Conservation (phyloP, 2,797 vertebrate genomes). For the Agapornis canus region DNA sequence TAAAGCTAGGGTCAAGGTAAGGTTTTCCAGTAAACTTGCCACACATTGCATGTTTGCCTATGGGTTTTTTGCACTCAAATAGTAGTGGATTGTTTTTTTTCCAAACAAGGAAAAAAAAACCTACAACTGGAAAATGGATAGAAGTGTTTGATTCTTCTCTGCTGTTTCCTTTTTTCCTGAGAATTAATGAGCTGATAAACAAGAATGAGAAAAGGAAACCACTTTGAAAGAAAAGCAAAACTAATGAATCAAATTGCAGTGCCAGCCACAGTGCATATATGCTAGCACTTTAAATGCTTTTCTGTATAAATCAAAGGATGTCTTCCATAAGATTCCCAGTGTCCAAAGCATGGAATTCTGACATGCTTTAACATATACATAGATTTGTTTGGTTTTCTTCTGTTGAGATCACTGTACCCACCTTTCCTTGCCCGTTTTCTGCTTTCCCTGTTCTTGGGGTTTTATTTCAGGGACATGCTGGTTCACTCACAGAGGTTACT, state of each 20-base stretch:
- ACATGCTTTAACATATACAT: background rate
- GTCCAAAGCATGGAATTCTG: background rate
- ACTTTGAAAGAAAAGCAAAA: background rate
- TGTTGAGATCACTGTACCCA: background rate
- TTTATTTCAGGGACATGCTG: background rate
- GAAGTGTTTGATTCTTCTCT: background rate
- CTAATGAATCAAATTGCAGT: background rate
- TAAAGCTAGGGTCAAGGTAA: background rate
- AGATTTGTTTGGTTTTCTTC: background rate
- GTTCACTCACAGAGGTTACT: background rate
- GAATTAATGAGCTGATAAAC: background rate
- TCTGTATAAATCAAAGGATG: background rate
- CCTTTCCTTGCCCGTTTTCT: background rate
- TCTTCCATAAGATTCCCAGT: background rate
- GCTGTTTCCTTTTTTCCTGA: background rate
- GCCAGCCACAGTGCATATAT: background rate
- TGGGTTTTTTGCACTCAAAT: fast-evolving
- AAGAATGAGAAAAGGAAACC: background rate
- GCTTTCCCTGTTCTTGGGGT: background rate
- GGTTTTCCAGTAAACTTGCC: background rate
- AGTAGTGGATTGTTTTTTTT: background rate
- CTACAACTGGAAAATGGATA: background rate
- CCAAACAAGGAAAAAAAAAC: background rate
- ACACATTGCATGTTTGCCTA: fast-evolving
- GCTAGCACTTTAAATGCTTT: background rate